Evolutionary conservation across 2,113 vertebrate genomes (phyloP), one percentile per base, ranked within the genome.

Genomic region (Symphodus melops): DNA sequence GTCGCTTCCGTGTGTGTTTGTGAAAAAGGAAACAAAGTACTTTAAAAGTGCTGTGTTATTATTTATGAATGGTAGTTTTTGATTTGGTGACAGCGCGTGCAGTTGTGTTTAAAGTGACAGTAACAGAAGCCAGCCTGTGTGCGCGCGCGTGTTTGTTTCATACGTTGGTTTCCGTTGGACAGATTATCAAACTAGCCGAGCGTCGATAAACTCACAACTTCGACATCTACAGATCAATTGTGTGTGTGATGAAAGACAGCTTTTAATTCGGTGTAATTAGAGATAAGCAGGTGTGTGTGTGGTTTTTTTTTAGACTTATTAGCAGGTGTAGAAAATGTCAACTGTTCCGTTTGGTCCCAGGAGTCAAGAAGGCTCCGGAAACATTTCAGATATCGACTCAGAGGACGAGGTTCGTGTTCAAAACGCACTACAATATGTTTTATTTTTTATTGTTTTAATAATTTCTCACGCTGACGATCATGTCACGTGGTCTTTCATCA

Each of bases 371-470:
- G 76, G 12, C 9, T 76, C 68, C 7, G 14, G 61, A 2, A 66
- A 59, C 65, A n/a, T 41, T 4, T 68, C 78, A 1, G 77, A 79
- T 16, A 77, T 69, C 63, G 88, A 91, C 12, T 82, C 89, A 0
- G 91, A 92, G n/a, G 81, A 87, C 3, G 90, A 90, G 85, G 91
- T 89, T 17, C 0, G 66, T 62, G 14, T 19, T 12, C 42, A 44
- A 44, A 14, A 44, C 13, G 4, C 11, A 44, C 13, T n/a, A 44
- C 1, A 44, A 44, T 13, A 41, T 10, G 39, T 10, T 1, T 33
- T 3, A 4, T 33, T 4, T 5, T 33, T 33, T 33, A 33, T 33
- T 33, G 3, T 33, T 5, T n/a, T n/a, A n/a, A 33, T 33, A 4
- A 6, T 33, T 33, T 33, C 28, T 28, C 28, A 28, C 28, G 5